phyloP scores from a whole-genome alignment of 2,888 invertebrate genomes.

The Dryobotodes eremita region DNA sequence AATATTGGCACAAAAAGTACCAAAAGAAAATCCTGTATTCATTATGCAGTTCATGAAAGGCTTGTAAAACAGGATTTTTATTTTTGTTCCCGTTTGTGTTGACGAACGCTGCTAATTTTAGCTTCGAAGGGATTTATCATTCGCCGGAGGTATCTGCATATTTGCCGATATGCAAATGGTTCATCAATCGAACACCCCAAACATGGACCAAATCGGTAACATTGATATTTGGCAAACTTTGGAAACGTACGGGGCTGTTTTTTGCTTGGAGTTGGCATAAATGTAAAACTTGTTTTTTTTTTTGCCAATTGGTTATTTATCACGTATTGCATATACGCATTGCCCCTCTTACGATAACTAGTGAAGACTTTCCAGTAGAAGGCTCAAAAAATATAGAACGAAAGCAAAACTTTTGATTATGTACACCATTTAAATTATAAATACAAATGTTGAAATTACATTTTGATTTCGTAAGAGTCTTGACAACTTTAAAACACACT shows the following conservation, averaged over 20 bases:
- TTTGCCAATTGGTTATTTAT: not conserved
- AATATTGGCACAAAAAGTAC: conserved; percentile 1
- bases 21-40: not conserved
- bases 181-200: conserved; percentile 41
- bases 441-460: not conserved
- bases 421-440: not conserved
- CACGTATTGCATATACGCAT: not conserved
- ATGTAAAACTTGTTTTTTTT: not conserved
- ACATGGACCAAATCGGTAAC: conserved; percentile 38
- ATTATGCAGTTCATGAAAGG: not conserved
- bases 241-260: conserved; percentile 11
- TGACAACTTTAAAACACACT: not conserved
- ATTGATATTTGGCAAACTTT: conserved; percentile 35
- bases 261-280: not conserved
- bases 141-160: conserved; percentile 44
- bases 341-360: not conserved
- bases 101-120: not conserved
- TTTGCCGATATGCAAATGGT: conserved; percentile 54
- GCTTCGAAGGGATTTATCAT: conserved; percentile 24
- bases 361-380: too few species aligned
- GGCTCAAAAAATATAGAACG: not conserved
- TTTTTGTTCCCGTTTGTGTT: not conserved
- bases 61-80: not conserved
- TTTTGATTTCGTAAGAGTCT: too few species aligned
- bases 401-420: not conserved